phyloP scores from a whole-genome alignment of 2,888 invertebrate species.

The Drosophila cognata region DNA sequence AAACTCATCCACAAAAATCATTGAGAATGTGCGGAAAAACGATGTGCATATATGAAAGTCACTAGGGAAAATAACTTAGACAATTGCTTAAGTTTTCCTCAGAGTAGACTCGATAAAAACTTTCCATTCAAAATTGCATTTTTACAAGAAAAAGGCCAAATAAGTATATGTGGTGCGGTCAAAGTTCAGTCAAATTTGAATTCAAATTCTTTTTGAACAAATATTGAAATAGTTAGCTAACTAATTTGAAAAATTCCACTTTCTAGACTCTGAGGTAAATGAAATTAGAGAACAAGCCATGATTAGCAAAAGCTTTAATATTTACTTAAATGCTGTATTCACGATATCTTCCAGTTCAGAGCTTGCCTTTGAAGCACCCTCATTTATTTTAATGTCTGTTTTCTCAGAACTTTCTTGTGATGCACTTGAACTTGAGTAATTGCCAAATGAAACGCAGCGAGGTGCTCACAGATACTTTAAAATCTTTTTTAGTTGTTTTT shows the following conservation, averaged over 20 bases:
- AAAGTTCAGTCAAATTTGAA: too few relatives aligned
- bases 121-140: too few relatives aligned
- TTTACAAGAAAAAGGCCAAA: too few relatives aligned
- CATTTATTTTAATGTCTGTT: conserved; percentile 3
- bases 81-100: neutral
- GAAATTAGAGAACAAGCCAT: neutral
- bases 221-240: neutral
- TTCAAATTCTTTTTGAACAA: too few relatives aligned
- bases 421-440: conserved; percentile 15
- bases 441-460: neutral
- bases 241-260: neutral
- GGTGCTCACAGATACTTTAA: conserved; percentile 15
- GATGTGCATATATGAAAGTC: neutral
- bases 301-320: neutral
- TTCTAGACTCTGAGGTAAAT: too few relatives aligned
- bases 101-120: neutral
- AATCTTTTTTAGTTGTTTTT: neutral
- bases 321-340: neutral
- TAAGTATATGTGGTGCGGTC: too few relatives aligned
- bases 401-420: conserved; percentile 12
- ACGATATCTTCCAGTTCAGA: neutral
- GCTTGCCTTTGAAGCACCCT: neutral
- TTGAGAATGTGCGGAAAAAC: neutral
- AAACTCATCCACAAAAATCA: neutral
- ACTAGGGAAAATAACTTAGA: neutral